A percentile compares a stretch with the other conserved stretches of the same genome.
These are phyloP conservation scores for Lordiphosa mommai DNA, from an alignment of 1,140 invertebrate genomes.

Conservation along the genomic window DNA sequence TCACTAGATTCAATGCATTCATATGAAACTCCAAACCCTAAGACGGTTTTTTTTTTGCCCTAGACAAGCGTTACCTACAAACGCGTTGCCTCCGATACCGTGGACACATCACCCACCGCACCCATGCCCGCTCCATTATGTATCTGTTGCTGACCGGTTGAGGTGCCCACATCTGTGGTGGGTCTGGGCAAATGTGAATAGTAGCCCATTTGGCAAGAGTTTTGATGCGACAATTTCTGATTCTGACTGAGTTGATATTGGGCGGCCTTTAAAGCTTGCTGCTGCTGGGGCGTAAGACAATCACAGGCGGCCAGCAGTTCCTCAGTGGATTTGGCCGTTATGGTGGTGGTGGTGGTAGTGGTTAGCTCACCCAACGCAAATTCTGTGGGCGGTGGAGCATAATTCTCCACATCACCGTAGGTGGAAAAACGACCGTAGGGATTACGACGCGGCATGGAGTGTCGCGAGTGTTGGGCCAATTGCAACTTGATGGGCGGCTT, in stretches of 20 bases:
- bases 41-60: slow-evolving; percentile 2
- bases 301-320: slow-evolving; percentile 83
- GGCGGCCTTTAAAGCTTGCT: slow-evolving; percentile 63
- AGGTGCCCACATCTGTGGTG: slow-evolving; percentile 66
- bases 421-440: slow-evolving; percentile 79
- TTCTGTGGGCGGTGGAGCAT: slow-evolving; percentile 79
- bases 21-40: not conserved
- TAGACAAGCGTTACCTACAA: slow-evolving; percentile 57
- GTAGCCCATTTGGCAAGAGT: slow-evolving; percentile 74
- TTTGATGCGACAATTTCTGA: slow-evolving; percentile 70
- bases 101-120: slow-evolving; percentile 44
- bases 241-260: slow-evolving; percentile 70
- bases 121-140: slow-evolving; percentile 14
- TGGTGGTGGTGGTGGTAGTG: slow-evolving; percentile 81
- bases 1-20: too few relatives aligned
- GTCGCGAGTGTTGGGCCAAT: slow-evolving; percentile 81
- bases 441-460: slow-evolving; percentile 80
- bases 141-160: slow-evolving; percentile 40
- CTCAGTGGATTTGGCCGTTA: slow-evolving; percentile 88
- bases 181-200: slow-evolving; percentile 75
- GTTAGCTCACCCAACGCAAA: slow-evolving; percentile 78
- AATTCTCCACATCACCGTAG: slow-evolving; percentile 79
- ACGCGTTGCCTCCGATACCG: slow-evolving; percentile 71
- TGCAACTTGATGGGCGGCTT: slow-evolving; percentile 81
- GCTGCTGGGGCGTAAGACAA: slow-evolving; percentile 58